Base-by-base conservation (phyloP, 2,113 vertebrate species). In the Thalassoma bifasciatum region DNA sequence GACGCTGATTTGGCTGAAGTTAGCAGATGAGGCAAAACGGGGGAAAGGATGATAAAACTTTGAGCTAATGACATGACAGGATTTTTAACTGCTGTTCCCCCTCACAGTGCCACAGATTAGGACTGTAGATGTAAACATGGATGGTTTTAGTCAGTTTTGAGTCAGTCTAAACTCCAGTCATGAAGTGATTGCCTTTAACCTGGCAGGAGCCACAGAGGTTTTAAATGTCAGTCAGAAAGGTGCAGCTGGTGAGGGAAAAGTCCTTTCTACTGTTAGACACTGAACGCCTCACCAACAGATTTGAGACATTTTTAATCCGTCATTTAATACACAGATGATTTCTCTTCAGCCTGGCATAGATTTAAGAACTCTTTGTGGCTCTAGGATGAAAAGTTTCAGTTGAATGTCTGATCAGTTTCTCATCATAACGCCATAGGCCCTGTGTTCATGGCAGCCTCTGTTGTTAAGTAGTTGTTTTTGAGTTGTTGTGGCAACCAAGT, bases 1-100 rank as follows among this genome's bases (percentile, higher is more conserved):
- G 97, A 91, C 97, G 95, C 92, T 99, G 86, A 92, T 66, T 2
- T 57, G 54, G 17, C 58, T 34, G 16, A 26, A n/a, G 26, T 8
- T 30, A 8, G 34, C 3, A 30, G 5, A 49, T 1, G 7, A 19
- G n/a, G 9, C 14, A 13, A 1, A 19, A 26, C 22, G 2, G 10
- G 51, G 42, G 44, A 16, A 49, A 22, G 56, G 57, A 37, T 23
- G 66, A 53, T 36, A 16, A 47, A 65, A 44, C 57, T 4, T 13
- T 50, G 65, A 16, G 37, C 11, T 50, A 42, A 19, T 12, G 21
- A 63, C 44, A 21, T 6, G 1, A 49, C 10, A 60, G n/a, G 1
- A 42, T 76, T 85, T 86, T 86, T 69, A 85, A 72, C 10, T 16
- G 62, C 12, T 34, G 9, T 58, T n/a, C 77, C 52, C 6, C 16